These are phyloP conservation scores for Druceiella hillmani DNA, from an alignment of 2,888 invertebrate species.

Conservation along the genomic window DNA sequence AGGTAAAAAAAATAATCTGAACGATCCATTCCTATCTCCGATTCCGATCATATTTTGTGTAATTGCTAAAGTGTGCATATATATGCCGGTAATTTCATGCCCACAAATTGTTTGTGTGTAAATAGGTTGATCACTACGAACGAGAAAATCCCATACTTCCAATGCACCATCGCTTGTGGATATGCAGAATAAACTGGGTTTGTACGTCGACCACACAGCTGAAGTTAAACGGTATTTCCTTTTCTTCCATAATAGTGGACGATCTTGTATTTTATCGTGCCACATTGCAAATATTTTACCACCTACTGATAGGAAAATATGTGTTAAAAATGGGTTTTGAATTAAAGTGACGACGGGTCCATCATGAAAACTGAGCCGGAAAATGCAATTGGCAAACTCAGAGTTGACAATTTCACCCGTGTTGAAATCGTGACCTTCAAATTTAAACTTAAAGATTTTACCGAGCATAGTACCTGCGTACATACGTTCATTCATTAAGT, in stretches of 20 bases:
- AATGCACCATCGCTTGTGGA: constrained; percentile 67
- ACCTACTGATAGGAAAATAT: constrained; percentile 65
- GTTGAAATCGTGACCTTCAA: constrained; percentile 65
- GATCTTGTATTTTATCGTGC: constrained; percentile 57
- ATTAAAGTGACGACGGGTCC: constrained; percentile 58
- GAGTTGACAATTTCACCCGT: constrained; percentile 57
- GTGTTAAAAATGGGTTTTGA: constrained; percentile 57
- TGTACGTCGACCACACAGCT: constrained; percentile 69
- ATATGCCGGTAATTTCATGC: constrained; percentile 57
- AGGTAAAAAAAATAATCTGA: constrained; percentile 59
- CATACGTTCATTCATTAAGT: constrained; percentile 32
- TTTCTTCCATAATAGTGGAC: constrained; percentile 64
- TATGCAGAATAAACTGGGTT: constrained; percentile 67
- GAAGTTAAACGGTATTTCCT: constrained; percentile 54
- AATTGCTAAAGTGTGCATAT: constrained; percentile 52
- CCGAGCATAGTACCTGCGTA: constrained; percentile 44
- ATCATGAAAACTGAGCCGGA: constrained; percentile 58
- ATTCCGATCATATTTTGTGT: constrained; percentile 59
- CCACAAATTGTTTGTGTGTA: constrained; percentile 63
- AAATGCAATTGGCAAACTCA: constrained; percentile 47
- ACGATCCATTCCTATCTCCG: constrained; percentile 62
- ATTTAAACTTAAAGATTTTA: constrained; percentile 44
- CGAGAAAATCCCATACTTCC: constrained; percentile 76
- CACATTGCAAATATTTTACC: constrained; percentile 71
- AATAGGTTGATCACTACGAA: constrained; percentile 62